Conservation (phyloP, 2,113 vertebrate species). For the Brachyhypopomus occidentalis region DNA sequence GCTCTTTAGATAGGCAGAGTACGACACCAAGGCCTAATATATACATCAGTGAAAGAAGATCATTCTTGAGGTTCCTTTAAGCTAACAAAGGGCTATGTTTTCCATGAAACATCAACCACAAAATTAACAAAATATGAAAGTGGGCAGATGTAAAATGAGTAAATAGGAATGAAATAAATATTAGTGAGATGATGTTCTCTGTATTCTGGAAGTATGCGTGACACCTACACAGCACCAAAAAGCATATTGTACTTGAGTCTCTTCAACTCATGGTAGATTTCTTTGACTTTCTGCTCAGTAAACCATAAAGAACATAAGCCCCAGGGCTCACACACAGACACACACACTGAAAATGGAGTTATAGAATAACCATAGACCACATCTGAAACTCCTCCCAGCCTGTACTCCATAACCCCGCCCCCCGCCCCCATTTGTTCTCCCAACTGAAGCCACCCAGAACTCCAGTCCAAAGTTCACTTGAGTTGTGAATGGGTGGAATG, state of each 20-base stretch:
- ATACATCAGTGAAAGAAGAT: constrained; percentile 2
- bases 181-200: neutral
- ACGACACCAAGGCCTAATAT: neutral
- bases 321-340: neutral
- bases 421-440: too few relatives aligned
- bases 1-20: neutral
- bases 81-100: neutral
- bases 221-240: neutral
- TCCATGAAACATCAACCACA: neutral
- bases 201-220: neutral
- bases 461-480: neutral
- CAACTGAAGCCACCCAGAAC: neutral
- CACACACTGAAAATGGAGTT: neutral
- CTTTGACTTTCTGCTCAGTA: neutral
- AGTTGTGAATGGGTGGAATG: too few relatives aligned
- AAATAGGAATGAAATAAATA: neutral
- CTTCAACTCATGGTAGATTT: neutral
- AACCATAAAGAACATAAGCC: neutral
- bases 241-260: neutral
- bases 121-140: neutral
- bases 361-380: too few relatives aligned
- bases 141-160: neutral
- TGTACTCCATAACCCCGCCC: too few relatives aligned
- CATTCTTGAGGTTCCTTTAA: neutral
- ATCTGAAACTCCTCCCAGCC: too few relatives aligned